phyloP scores from a whole-genome alignment of 2,797 vertebrate species.

The Squalus acanthias region DNA sequence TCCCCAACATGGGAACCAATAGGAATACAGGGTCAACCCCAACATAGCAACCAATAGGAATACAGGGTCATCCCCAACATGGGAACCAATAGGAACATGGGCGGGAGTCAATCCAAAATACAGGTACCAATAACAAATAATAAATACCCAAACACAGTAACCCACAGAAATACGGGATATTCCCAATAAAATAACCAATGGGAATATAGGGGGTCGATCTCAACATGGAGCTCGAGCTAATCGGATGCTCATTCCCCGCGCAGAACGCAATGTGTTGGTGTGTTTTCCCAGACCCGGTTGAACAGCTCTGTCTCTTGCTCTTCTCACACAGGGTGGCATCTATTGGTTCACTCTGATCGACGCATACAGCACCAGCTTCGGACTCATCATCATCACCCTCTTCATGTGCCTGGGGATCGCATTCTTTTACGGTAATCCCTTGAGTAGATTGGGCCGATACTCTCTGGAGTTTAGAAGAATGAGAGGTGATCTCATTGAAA shows the following conservation, averaged over 20 bases:
- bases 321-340: slow-evolving; percentile 66
- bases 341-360: slow-evolving; percentile 82
- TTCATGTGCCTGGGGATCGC: slow-evolving; percentile 79
- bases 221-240: neutral
- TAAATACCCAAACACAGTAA: neutral
- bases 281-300: neutral
- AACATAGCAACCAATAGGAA: neutral
- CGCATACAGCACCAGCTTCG: slow-evolving; percentile 77
- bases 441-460: too few species aligned
- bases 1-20: neutral
- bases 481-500: too few species aligned
- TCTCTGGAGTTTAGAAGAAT: too few species aligned
- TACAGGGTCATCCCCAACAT: neutral
- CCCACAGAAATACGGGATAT: neutral
- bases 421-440: slow-evolving; percentile 67
- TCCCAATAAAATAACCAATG: neutral
- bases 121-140: too few species aligned
- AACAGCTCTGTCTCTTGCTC: neutral
- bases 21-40: neutral
- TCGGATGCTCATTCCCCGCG: neutral
- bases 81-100: neutral
- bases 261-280: neutral
- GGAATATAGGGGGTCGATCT: neutral
- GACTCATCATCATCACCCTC: slow-evolving; percentile 77
- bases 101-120: neutral